Evolutionary conservation across 1,140 invertebrate species (phyloP).

Genomic region (Camponotus vicinus): DNA sequence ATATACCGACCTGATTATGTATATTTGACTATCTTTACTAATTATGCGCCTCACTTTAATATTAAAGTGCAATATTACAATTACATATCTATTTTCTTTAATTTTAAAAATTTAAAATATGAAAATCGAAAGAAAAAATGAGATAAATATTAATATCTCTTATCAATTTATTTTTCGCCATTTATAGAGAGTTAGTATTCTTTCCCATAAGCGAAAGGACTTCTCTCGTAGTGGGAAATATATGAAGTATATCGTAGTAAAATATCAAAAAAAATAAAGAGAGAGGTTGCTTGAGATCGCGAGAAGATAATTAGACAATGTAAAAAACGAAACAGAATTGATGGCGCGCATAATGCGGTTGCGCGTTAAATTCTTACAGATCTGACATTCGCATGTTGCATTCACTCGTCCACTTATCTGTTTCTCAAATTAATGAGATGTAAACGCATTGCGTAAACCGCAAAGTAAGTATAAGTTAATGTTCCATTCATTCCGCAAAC

Average conservation of each 20-base stretch:
- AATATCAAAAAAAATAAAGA: constrained; percentile 12
- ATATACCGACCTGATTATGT: neutral
- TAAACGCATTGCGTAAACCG: constrained; percentile 43
- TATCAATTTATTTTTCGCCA: neutral
- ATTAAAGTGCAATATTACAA: too few species aligned
- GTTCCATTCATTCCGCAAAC: constrained; percentile 30
- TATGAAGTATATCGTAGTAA: neutral
- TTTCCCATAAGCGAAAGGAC: neutral
- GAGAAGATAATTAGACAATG: constrained; percentile 47
- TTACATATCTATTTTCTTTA: neutral
- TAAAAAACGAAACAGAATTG: constrained; percentile 13
- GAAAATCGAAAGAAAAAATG: neutral
- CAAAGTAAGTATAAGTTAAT: constrained; percentile 6
- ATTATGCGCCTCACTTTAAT: too few species aligned
- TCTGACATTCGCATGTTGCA: neutral
- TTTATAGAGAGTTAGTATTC: neutral
- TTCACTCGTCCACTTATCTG: constrained; percentile 1
- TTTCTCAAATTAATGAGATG: constrained; percentile 43
- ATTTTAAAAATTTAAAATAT: constrained; percentile 6
- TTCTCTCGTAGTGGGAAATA: too few species aligned
- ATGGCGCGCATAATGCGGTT: neutral
- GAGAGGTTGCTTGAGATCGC: neutral
- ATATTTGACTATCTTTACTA: neutral
- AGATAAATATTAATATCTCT: neutral
- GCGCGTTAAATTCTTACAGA: neutral